Percentiles rank a stretch among this genome's conserved stretches.
Evolutionary conservation across 2,888 invertebrate species (phyloP).

Genomic region (Fragum whitleyi): DNA sequence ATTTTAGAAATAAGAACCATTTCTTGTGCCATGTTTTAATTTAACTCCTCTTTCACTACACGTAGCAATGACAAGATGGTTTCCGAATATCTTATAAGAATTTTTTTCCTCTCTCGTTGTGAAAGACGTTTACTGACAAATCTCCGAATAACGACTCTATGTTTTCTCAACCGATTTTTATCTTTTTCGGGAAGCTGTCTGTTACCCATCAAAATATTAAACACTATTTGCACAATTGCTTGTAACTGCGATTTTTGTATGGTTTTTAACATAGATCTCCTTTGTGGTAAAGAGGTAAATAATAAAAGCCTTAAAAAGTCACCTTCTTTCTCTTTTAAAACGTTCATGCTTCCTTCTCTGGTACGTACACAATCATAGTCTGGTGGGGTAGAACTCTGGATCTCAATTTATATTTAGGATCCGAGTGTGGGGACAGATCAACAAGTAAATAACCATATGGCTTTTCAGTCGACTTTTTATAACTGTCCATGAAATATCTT

Average conservation of each 20-base stretch:
- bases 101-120: constrained; percentile 22
- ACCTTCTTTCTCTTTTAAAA: constrained; percentile 30
- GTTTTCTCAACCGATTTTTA: constrained; percentile 29
- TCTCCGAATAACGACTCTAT: constrained; percentile 34
- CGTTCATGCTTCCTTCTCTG: constrained; percentile 30
- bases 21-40: constrained; percentile 38
- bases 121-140: constrained; percentile 36
- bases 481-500: constrained; percentile 52
- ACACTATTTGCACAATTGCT: constrained; percentile 10
- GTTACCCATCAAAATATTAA: constrained; percentile 15
- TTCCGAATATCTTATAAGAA: constrained; percentile 34
- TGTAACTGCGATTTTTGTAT: constrained; percentile 33
- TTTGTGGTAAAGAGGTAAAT: constrained; percentile 27
- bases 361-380: constrained; percentile 42
- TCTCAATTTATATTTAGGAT: constrained; percentile 40
- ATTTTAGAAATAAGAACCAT: constrained; percentile 44
- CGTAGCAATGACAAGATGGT: constrained; percentile 28
- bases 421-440: constrained; percentile 43
- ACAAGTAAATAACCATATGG: constrained; percentile 37
- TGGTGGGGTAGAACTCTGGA: constrained; percentile 47
- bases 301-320: constrained; percentile 36
- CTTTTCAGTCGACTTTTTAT: constrained; percentile 38
- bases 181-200: constrained; percentile 20
- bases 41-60: constrained; percentile 8
- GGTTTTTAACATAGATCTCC: constrained; percentile 32